phyloP scores from a whole-genome alignment of 2,113 vertebrate species.

The Callorhinus ursinus region DNA sequence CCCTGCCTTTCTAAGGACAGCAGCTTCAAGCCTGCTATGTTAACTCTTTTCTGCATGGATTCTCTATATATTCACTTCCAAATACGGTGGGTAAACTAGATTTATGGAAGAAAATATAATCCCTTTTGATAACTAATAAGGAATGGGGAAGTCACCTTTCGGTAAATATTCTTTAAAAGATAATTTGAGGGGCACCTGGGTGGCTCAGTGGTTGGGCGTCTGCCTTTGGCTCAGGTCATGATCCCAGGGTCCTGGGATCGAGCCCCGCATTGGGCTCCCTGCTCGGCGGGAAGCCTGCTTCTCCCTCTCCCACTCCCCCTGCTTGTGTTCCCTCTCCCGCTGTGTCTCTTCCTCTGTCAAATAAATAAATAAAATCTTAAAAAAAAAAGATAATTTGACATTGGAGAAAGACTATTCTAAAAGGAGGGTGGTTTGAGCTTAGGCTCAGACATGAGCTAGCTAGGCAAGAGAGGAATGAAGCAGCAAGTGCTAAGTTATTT shows the following conservation, averaged over 20 bases:
- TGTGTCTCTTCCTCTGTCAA: too few relatives aligned
- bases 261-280: too few relatives aligned
- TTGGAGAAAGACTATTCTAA: not conserved
- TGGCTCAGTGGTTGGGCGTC: too few relatives aligned
- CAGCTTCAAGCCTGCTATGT: not conserved
- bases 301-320: too few relatives aligned
- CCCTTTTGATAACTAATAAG: not conserved
- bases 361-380: too few relatives aligned
- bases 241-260: too few relatives aligned
- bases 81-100: not conserved
- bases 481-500: not conserved
- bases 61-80: not conserved
- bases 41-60: not conserved
- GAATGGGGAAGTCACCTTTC: not conserved
- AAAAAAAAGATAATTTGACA: not conserved
- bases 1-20: not conserved
- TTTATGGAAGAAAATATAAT: not conserved
- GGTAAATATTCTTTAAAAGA: slow-evolving; percentile 13
- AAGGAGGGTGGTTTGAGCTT: not conserved
- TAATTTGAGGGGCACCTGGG: not conserved
- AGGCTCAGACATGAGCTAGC: not conserved
- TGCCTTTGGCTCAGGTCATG: too few relatives aligned
- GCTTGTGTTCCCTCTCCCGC: too few relatives aligned
- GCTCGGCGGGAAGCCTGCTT: too few relatives aligned
- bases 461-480: not conserved